Base-by-base conservation (phyloP, 2,113 vertebrate genomes). In the Alaudala cheleensis region DNA sequence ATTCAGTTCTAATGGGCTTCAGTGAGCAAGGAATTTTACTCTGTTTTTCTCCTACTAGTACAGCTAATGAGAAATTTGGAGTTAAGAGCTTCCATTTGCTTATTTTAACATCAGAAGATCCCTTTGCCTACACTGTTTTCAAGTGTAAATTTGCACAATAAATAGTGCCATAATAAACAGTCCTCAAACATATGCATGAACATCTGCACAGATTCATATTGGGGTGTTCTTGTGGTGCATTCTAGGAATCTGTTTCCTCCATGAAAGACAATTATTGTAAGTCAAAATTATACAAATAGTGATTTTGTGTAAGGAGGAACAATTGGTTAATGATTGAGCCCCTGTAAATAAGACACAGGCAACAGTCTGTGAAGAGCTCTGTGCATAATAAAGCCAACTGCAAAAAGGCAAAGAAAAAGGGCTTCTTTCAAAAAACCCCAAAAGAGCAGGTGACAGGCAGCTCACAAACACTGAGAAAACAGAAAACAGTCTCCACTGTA, bases 371-470 rank as follows among this genome's bases (percentile, higher is more conserved):
- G 20, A 96, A 88, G 45, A 78, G 58, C 31, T 93, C 80, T 56
- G 31, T 37, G 67, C 57, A 49, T 58, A 81, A 89, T 34, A 85
- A 90, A 90, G 45, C 15, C 64, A 91, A 57, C 25, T 25, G 28
- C 61, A 51, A 91, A 94, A 92, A 39, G 82, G 31, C 67, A 86
- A 90, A 70, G 31, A 80, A 82, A 93, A 92, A 88, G 24, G 54
- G 33, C 37, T 85, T 80, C 51, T 89, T 90, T 79, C 31, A 72
- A 81, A 82, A 65, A 93, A 62, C 2, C 8, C 34, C 50, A 62
- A 66, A 95, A 81, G 18, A 83, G 37, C 50, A 78, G 76, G 76
- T 81, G 40, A 92, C 53, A 51, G 34, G 53, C 65, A 92, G 80
- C 39, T 90, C 66, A 77, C 40, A 88, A 81, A 92, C 42, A 62